These are phyloP conservation scores for Cancer borealis DNA, from an alignment of 2,888 invertebrate genomes.

Conservation along the genomic window DNA sequence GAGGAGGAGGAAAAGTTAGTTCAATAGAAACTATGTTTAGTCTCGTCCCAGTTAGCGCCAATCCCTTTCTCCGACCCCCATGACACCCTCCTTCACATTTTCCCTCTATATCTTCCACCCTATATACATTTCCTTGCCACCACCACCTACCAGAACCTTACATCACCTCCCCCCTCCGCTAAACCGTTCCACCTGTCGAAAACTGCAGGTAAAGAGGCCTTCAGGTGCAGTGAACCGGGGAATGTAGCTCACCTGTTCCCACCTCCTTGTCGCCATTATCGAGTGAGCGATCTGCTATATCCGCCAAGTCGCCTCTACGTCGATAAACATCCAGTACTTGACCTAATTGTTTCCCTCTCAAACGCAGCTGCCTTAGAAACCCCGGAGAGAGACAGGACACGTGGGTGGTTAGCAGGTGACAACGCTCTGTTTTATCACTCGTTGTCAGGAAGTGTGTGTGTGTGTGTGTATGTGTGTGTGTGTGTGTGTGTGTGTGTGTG, in stretches of 20 bases:
- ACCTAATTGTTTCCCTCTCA: conserved; percentile 2
- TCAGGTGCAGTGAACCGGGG: neutral
- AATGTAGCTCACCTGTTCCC: neutral
- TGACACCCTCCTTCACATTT: neutral
- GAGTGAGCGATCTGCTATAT: neutral
- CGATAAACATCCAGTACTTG: neutral
- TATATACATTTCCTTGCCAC: neutral
- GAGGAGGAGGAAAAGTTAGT: too few species aligned
- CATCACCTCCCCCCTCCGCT: neutral
- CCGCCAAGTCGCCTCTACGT: neutral
- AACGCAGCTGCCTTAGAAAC: neutral
- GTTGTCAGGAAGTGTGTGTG: neutral
- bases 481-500: neutral
- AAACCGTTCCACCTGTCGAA: neutral
- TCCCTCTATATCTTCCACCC: neutral
- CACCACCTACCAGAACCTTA: neutral
- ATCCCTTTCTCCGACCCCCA: neutral
- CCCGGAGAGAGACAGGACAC: neutral
- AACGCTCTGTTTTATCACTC: neutral
- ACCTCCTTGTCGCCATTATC: neutral
- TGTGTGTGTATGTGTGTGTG: neutral
- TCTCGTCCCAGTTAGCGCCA: neutral
- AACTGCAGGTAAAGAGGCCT: neutral
- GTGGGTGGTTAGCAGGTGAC: neutral
- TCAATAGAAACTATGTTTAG: too few species aligned